Conservation (phyloP, 64 coral and sea anemone genomes). For the Pocillopora verrucosa region DNA sequence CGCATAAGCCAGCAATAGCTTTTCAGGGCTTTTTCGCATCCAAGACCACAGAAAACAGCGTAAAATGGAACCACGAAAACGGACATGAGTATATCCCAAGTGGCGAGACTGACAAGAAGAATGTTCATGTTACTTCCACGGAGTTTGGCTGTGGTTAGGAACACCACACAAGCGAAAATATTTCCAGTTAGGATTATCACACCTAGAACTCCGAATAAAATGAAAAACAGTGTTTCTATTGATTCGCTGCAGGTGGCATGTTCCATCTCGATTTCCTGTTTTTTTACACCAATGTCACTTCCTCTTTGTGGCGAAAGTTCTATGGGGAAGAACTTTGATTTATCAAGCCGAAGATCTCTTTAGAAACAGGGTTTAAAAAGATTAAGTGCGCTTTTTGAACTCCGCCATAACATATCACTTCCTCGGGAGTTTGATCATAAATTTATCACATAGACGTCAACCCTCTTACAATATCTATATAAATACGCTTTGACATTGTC, state of each 20-base stretch:
- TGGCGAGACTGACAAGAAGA: constrained; percentile 9
- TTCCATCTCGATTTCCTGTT: neutral
- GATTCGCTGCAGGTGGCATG: neutral
- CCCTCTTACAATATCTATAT: no score
- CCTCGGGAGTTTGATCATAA: no score
- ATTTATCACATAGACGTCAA: no score
- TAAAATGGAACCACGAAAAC: constrained; percentile 12
- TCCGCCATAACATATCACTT: no score
- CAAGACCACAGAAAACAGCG: neutral
- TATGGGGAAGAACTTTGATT: no score
- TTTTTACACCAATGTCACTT: neutral
- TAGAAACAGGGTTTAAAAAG: no score
- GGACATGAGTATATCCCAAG: constrained; percentile 20
- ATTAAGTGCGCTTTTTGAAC: no score
- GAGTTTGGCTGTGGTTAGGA: neutral
- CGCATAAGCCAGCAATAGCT: constrained; percentile 19
- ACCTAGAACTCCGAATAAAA: neutral
- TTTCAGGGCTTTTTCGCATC: neutral
- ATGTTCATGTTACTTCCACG: constrained; percentile 24
- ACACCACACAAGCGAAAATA: constrained; percentile 8
- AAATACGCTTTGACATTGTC: no score
- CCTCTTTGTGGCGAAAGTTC: neutral
- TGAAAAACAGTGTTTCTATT: neutral
- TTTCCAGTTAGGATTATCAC: constrained; percentile 5
- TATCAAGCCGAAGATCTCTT: no score